phyloP scores from a whole-genome alignment of 1,140 invertebrate genomes.

The Melipona quadrifasciata region DNA sequence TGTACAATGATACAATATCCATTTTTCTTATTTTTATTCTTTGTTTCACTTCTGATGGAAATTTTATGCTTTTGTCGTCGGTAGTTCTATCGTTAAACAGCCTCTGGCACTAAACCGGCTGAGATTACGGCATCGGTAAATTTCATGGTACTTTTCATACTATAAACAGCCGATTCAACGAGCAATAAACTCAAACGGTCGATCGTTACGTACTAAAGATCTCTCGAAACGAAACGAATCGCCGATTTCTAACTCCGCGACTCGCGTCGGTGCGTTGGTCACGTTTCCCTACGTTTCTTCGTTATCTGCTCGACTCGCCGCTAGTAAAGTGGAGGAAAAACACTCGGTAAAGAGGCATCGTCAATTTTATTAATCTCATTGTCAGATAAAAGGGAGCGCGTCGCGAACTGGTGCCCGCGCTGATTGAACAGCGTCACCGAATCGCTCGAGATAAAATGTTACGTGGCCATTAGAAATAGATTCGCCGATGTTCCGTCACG shows the following conservation, averaged over 20 bases:
- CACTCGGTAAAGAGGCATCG: background rate
- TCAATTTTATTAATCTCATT: background rate
- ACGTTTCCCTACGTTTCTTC: background rate
- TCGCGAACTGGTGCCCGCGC: background rate
- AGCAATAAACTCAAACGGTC: background rate
- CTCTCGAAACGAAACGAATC: background rate
- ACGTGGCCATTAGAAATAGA: background rate
- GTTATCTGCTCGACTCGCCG: background rate
- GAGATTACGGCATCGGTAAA: too few relatives aligned
- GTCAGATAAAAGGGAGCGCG: background rate
- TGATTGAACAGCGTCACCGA: background rate
- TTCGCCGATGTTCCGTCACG: too few relatives aligned
- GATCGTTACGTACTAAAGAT: background rate
- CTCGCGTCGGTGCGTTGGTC: background rate
- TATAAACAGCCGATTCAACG: background rate
- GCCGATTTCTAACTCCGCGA: background rate
- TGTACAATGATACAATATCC: too few relatives aligned
- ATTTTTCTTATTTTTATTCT: too few relatives aligned
- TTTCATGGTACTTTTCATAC: too few relatives aligned
- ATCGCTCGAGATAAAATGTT: slow-evolving; percentile 6
- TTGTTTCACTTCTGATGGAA: too few relatives aligned
- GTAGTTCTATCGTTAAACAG: too few relatives aligned
- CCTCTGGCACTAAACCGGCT: too few relatives aligned
- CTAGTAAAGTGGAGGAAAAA: background rate
- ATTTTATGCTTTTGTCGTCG: too few relatives aligned